Percentiles rank a stretch among this genome's conserved stretches.
Evolutionary conservation across 2,797 vertebrate genomes (phyloP).

Genomic region (Catostomus latipinnis): DNA sequence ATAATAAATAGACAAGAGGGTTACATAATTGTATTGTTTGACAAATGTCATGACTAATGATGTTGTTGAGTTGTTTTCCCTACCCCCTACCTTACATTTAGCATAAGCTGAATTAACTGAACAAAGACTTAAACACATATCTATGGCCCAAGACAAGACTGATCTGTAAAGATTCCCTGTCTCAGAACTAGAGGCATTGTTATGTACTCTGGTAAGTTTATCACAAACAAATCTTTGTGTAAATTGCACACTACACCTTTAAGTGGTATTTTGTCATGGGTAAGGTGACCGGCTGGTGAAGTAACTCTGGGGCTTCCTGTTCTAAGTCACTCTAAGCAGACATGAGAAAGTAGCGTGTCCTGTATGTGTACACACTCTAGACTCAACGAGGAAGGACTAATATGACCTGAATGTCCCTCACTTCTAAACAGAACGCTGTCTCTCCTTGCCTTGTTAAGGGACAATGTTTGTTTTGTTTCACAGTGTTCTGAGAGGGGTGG

Average conservation of each 20-base stretch:
- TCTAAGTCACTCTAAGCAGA: slow-evolving; percentile 28
- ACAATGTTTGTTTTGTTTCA: slow-evolving; percentile 66
- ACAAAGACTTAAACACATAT: not conserved
- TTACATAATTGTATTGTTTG: slow-evolving; percentile 19
- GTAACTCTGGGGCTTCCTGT: slow-evolving; percentile 16
- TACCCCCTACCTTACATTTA: not conserved
- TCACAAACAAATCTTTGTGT: slow-evolving; percentile 11
- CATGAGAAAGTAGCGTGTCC: slow-evolving; percentile 36
- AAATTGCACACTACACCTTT: not conserved
- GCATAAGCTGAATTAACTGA: not conserved
- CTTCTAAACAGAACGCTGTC: slow-evolving; percentile 54
- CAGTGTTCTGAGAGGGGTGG: slow-evolving; percentile 30
- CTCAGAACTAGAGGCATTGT: not conserved
- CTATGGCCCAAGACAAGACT: not conserved
- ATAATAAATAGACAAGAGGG: not conserved
- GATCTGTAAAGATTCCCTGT: not conserved
- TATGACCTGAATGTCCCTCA: slow-evolving; percentile 62
- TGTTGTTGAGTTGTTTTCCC: not conserved
- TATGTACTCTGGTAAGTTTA: not conserved
- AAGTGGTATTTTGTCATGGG: not conserved
- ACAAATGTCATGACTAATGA: not conserved
- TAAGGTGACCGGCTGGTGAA: not conserved
- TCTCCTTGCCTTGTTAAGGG: slow-evolving; percentile 54
- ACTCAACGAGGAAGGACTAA: slow-evolving; percentile 57
- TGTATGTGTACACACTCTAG: slow-evolving; percentile 33